These are phyloP conservation scores for Theretra japonica DNA, from an alignment of 2,888 invertebrate species.

Conservation along the genomic window DNA sequence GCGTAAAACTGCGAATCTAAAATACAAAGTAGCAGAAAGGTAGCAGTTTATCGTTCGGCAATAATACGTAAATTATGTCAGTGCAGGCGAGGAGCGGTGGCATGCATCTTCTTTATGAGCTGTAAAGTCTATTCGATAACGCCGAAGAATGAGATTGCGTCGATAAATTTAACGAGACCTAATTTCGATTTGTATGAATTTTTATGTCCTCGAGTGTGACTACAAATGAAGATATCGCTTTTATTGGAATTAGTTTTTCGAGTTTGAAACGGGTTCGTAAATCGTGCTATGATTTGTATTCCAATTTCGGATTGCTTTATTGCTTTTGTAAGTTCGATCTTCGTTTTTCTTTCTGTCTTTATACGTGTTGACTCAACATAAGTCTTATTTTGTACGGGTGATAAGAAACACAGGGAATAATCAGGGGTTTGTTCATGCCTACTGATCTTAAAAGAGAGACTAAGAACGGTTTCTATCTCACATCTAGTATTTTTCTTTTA, in stretches of 20 bases:
- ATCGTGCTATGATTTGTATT: constrained; percentile 6
- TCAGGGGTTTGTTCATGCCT: no score
- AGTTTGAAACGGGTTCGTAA: not conserved
- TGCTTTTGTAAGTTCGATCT: not conserved
- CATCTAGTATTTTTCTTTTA: no score
- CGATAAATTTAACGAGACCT: constrained; percentile 43
- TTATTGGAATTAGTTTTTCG: not conserved
- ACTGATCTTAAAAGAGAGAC: no score
- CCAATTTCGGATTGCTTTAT: not conserved
- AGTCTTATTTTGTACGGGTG: no score
- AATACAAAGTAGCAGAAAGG: constrained; percentile 28
- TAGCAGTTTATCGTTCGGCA: constrained; percentile 32
- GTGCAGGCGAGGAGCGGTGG: constrained; percentile 42
- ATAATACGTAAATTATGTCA: constrained; percentile 38
- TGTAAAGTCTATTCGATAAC: constrained; percentile 46
- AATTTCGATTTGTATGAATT: constrained; percentile 29
- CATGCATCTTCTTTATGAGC: constrained; percentile 48
- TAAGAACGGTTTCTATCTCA: no score
- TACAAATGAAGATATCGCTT: not conserved
- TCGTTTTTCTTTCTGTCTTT: no score
- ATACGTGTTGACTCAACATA: no score
- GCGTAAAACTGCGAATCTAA: constrained; percentile 26
- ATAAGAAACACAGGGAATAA: no score
- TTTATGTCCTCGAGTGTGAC: not conserved
- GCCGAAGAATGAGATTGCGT: constrained; percentile 45